These are phyloP conservation scores for Trachythela sp. DNA, from an alignment of 64 coral and sea anemone species.

Conservation along the genomic window DNA sequence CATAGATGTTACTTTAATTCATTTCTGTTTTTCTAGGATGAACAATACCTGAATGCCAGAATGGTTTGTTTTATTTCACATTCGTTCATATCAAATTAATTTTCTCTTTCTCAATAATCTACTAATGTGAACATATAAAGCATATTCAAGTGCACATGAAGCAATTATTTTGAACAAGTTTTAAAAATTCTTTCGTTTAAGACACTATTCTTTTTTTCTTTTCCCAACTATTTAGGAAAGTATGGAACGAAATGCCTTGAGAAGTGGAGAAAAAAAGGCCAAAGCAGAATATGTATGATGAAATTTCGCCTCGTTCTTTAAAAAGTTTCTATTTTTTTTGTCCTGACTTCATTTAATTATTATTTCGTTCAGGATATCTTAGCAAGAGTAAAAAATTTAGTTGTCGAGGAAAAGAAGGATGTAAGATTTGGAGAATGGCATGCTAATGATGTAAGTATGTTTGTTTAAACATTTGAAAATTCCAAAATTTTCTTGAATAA, in stretches of 20 bases:
- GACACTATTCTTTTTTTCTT: not conserved
- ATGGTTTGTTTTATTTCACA: conserved; percentile 39
- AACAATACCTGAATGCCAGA: conserved; percentile 87
- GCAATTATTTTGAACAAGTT: too few relatives aligned
- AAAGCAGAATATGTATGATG: conserved; percentile 61
- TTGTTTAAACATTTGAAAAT: not conserved
- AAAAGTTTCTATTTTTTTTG: too few relatives aligned
- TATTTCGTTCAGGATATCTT: conserved; percentile 58
- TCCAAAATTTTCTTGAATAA: too few relatives aligned
- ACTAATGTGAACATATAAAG: too few relatives aligned
- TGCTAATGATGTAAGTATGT: conserved; percentile 66
- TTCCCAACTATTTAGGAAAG: not conserved
- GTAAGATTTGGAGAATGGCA: conserved; percentile 85
- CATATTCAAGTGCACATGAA: too few relatives aligned
- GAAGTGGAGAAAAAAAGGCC: conserved; percentile 87
- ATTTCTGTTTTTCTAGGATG: conserved; percentile 56
- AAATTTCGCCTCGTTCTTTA: too few relatives aligned
- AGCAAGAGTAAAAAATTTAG: conserved; percentile 65
- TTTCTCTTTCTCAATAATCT: not conserved
- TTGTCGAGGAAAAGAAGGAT: conserved; percentile 94
- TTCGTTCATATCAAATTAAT: not conserved
- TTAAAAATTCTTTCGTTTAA: not conserved
- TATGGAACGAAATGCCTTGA: conserved; percentile 70
- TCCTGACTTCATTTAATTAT: too few relatives aligned
- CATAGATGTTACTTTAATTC: too few relatives aligned